Conservation (phyloP, 92 coral and sea anemone species). For the Anthopleura xanthogrammica region DNA sequence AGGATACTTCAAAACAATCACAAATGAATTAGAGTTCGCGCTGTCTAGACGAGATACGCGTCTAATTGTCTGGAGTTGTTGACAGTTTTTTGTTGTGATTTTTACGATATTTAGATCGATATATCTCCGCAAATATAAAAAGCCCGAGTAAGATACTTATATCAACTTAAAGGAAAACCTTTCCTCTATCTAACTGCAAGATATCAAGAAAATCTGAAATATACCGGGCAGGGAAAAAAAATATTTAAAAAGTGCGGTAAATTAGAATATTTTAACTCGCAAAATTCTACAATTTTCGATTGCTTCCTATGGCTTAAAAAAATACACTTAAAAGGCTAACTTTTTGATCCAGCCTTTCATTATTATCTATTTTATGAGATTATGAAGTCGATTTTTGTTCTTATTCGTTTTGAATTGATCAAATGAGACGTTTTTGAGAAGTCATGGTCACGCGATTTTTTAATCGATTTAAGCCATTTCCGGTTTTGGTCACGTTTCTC, state of each 20-base stretch:
- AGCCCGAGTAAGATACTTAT: not conserved
- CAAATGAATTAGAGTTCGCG: not conserved
- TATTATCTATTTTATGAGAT: not conserved
- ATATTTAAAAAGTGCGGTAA: not conserved
- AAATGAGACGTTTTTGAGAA: not conserved
- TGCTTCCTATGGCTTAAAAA: not conserved
- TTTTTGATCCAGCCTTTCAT: not conserved
- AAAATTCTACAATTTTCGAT: not conserved
- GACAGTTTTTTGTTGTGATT: conserved; percentile 25
- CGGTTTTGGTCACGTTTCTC: not conserved
- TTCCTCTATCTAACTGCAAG: not conserved
- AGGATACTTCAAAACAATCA: not conserved
- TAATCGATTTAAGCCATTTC: not conserved
- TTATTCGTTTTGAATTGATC: not conserved
- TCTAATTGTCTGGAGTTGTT: conserved; percentile 10
- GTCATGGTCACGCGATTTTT: not conserved
- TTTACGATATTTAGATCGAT: not conserved
- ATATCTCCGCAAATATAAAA: not conserved
- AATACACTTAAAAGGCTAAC: not conserved
- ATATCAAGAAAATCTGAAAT: not conserved
- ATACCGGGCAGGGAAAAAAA: not conserved
- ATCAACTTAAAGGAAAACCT: conserved; percentile 1
- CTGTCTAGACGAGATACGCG: not conserved
- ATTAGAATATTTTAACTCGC: not conserved
- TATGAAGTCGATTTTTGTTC: not conserved